phyloP scores from a whole-genome alignment of 2,113 vertebrate species.

The Falcunculus frontatus region DNA sequence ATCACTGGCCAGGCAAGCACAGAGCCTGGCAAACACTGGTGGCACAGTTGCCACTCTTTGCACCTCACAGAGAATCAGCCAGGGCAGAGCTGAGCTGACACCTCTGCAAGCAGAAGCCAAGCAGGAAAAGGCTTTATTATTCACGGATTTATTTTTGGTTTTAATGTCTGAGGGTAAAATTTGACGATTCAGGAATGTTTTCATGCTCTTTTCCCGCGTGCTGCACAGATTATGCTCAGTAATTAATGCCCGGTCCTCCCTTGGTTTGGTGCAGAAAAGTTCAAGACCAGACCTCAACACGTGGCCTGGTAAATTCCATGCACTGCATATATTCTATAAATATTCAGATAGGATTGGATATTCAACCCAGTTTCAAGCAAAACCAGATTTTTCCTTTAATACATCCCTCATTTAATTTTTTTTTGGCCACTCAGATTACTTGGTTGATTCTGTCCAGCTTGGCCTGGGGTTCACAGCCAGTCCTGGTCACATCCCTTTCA shows the following conservation, averaged over 20 bases:
- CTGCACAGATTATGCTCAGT: neutral
- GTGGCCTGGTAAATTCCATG: neutral
- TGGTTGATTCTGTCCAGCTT: neutral
- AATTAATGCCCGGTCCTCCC: neutral
- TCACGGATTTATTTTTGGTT: neutral
- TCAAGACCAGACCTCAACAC: neutral
- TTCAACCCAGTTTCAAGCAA: neutral
- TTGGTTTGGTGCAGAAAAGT: neutral
- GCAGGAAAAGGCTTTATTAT: neutral
- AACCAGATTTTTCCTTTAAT: neutral
- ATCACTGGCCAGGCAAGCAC: neutral
- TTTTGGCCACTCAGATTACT: neutral
- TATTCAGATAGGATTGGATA: neutral
- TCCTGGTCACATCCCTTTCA: neutral
- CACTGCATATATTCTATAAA: neutral
- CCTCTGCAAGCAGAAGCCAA: neutral
- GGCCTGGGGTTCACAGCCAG: neutral
- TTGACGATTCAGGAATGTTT: neutral
- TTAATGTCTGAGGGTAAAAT: neutral
- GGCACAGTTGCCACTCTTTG: neutral
- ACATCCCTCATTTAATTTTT: neutral
- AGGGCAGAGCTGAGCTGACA: neutral
- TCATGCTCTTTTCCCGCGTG: neutral
- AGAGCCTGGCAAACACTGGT: neutral
- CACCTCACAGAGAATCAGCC: neutral